A percentile compares a stretch with the other conserved stretches of the same genome.
Conservation (phyloP, 2,113 vertebrate species). For the Pterophyllum scalare region DNA sequence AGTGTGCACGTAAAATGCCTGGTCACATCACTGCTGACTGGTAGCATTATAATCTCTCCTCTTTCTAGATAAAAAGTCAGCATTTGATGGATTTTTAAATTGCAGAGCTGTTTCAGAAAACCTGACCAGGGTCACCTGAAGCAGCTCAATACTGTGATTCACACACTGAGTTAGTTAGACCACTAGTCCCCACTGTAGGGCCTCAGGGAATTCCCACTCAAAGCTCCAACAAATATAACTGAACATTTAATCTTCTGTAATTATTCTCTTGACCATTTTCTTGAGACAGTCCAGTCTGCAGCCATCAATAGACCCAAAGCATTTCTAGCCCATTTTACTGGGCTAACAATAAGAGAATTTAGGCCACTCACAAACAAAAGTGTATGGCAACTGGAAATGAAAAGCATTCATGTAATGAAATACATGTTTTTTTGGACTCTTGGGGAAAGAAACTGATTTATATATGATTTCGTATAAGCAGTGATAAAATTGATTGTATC, state of each 20-base stretch:
- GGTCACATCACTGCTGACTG: neutral
- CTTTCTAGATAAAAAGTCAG: neutral
- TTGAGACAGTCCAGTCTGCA: slow-evolving; percentile 14
- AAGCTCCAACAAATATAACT: slow-evolving; percentile 30
- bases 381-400: slow-evolving; percentile 15
- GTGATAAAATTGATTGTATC: neutral
- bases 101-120: slow-evolving; percentile 2
- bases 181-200: neutral
- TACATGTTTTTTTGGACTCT: slow-evolving; percentile 17
- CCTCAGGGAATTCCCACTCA: slow-evolving; percentile 32
- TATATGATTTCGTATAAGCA: neutral
- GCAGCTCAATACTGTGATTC: neutral
- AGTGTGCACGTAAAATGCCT: neutral
- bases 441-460: neutral
- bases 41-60: neutral
- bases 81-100: neutral
- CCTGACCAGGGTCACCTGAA: neutral
- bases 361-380: slow-evolving; percentile 54
- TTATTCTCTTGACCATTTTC: slow-evolving; percentile 33
- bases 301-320: slow-evolving; percentile 48
- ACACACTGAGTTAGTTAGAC: neutral
- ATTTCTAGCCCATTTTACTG: slow-evolving; percentile 24
- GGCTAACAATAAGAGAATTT: slow-evolving; percentile 47
- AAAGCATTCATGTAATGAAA: slow-evolving; percentile 23
- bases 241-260: slow-evolving; percentile 27